Evolutionary conservation across 1,140 invertebrate genomes (phyloP), one percentile per base, ranked within the genome.

Genomic region (Saccostrea echinata): DNA sequence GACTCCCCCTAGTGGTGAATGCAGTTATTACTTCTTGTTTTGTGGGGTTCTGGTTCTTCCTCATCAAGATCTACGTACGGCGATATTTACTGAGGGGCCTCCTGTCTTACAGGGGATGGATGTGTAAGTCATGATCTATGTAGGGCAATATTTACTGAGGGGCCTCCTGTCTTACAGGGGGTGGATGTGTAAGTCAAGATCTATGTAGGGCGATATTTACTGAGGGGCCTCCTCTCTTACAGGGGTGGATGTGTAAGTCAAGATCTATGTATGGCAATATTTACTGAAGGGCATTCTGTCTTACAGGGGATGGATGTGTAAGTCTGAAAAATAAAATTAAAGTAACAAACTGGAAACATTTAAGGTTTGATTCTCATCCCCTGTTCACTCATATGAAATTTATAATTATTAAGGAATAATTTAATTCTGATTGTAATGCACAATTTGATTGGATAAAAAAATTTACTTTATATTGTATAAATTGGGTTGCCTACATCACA

Each of bases 261-360:
- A 95, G 2, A 94, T 95, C 93, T 94, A 94, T 88, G 87, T 95
- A 68, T 92, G 95, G 21, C 94, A 95, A 80, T 94, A 94, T 84
- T 80, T 94, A 6, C 90, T 95, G 11, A 87, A 95, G 85, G 90
- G 93, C 18, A 90, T 96, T 13, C 90, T 96, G 13, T 92, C 95
- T 0, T 95, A 95, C 90, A 91, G 35, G 35, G 35, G 35, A 1
- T 43, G 35, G 35, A 43, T 43, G 35, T 43, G 35, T 43, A 43
- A 43, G 35, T 43, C 35, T 43, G 35, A 43, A 43, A 43, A 43
- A 43, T 43, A 43, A 43, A 43, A 6, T 6, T 3, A 6, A 6
- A 6, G 6, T 6, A 6, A 6, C n/a, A 43, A 43, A 43, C 6
- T 1, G 6, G 6, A 43, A 43, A 61, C 16, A 61, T 21, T 16